These are phyloP conservation scores for Rana temporaria DNA, from an alignment of 2,113 vertebrate species.

Conservation along the genomic window DNA sequence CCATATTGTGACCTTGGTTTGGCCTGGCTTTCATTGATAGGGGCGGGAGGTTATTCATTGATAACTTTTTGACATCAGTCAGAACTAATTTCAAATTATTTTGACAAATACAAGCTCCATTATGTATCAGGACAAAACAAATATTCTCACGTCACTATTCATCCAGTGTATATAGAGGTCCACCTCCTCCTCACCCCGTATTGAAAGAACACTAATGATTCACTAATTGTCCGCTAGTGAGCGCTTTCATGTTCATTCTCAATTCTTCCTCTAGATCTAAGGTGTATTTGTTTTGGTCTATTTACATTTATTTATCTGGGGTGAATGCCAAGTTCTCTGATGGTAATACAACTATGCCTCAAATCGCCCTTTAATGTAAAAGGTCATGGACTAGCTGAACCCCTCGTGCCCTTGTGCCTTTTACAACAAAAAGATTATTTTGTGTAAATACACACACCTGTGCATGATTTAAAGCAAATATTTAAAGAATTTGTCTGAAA, in stretches of 20 bases:
- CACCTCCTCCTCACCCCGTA: not conserved
- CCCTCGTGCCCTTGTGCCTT: no score
- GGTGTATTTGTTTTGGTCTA: slow-evolving; percentile 63
- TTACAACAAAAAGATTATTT: not conserved
- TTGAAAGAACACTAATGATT: slow-evolving; percentile 29
- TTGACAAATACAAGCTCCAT: slow-evolving; percentile 35
- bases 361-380: slow-evolving; percentile 60
- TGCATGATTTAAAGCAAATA: not conserved
- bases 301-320: slow-evolving; percentile 66
- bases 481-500: no score
- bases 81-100: slow-evolving; percentile 39
- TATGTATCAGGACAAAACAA: slow-evolving; percentile 32
- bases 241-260: slow-evolving; percentile 27
- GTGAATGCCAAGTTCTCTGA: slow-evolving; percentile 50
- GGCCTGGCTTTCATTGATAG: slow-evolving; percentile 22
- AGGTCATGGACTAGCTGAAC: slow-evolving; percentile 63
- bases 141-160: slow-evolving; percentile 46
- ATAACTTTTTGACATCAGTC: slow-evolving; percentile 24
- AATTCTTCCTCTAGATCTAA: slow-evolving; percentile 62
- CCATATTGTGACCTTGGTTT: not conserved
- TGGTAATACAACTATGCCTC: slow-evolving; percentile 49
- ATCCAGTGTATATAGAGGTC: slow-evolving; percentile 27
- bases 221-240: slow-evolving; percentile 36
- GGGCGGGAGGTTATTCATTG: not conserved
- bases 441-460: not conserved